Base-by-base conservation (phyloP, 2,113 vertebrate species). In the Eubucco bourcierii region DNA sequence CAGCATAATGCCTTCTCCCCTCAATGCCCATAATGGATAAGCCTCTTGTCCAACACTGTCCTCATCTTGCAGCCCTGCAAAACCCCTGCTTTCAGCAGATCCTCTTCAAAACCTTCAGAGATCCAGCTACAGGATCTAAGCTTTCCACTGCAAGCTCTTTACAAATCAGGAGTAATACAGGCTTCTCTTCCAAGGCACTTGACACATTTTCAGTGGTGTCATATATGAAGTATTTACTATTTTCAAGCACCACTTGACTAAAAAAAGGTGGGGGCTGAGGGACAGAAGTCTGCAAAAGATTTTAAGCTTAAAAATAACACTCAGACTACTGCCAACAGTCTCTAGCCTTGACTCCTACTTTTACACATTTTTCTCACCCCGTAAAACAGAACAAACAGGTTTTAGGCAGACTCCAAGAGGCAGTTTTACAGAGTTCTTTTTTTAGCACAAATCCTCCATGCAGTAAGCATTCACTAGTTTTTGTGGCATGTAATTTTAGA, bases 391-490 rank as follows among this genome's bases (percentile, higher is more conserved):
- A 79, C 33, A 24, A 94, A 86, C 59, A 89, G n/a, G 68, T 95
- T 95, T 81, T 28, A 90, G 56, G 65, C 4, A 2, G 63, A 94
- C 91, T 84, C 55, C 80, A 93, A 88, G 33, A 76, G 12, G 29
- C 1, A 1, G 47, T 85, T 87, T 87, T 76, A 81, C 46, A 78
- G 77, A 88, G 5, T 61, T 87, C 58, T 34, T 76, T 95, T 90
- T 91, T 89, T 80, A 94, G 93, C 81, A 88, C 64, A 90, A 65
- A 73, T 87, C 75, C 31, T 89, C 74, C 67, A 79, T 88, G 87
- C 55, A 82, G 84, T 47, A 93, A 78, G 55, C 37, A 71, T 12
- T 46, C 84, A 72, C 52, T 64, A 50, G 65, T 81, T 86, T 59
- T 95, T 91, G 50, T 29, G 73, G 74, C 58, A 66, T n/a, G 8